Percentiles rank a stretch among this genome's conserved stretches.
These are phyloP conservation scores for Doris montereyensis DNA, from an alignment of 2,888 invertebrate species.

Conservation along the genomic window DNA sequence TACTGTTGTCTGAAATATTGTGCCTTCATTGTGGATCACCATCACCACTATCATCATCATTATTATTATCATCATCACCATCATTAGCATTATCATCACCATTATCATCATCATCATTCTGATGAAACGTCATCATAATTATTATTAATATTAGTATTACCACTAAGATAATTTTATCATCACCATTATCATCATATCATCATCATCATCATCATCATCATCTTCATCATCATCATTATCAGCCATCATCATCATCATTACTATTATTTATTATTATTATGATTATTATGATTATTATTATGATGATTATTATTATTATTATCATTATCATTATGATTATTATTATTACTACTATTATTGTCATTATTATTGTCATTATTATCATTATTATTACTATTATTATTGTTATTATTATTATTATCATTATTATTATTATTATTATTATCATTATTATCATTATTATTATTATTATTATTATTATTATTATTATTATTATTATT, in stretches of 20 bases:
- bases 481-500: not conserved
- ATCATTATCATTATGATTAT: not conserved
- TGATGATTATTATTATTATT: not conserved
- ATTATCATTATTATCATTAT: not conserved
- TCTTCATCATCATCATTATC: slow-evolving; percentile 8
- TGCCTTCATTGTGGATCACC: no score
- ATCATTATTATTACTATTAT: not conserved
- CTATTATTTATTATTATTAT: not conserved
- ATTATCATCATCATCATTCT: slow-evolving; percentile 1
- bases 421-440: not conserved
- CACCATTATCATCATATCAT: slow-evolving; percentile 9
- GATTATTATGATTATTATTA: not conserved
- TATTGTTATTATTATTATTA: not conserved
- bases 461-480: not conserved
- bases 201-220: slow-evolving; percentile 11
- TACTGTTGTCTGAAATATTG: no score
- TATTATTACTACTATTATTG: not conserved
- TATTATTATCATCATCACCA: not conserved
- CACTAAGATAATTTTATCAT: not conserved
- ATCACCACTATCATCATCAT: slow-evolving; percentile 17
- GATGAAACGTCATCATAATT: not conserved
- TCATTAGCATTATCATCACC: not conserved
- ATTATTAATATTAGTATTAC: not conserved
- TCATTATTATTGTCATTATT: not conserved
- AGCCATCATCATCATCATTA: not conserved